Base-by-base conservation (phyloP, 2,797 vertebrate species). In the Bryconaethiops microstoma region DNA sequence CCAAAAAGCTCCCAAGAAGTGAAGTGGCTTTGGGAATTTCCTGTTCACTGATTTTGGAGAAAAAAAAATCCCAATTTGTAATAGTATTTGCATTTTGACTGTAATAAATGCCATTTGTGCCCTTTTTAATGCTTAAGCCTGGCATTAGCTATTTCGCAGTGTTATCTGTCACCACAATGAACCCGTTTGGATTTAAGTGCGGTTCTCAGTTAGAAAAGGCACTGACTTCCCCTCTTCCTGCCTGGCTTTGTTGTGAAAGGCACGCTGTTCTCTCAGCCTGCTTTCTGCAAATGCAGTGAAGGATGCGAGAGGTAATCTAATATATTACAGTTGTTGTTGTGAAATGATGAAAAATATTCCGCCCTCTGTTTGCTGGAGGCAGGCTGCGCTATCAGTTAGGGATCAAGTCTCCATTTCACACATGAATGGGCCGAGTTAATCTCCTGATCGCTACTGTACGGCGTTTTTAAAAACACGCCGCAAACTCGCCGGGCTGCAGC, bases 381-480 rank as follows among this genome's bases (percentile, higher is more conserved):
- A 75, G 78, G 78, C 86, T 86, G 23, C 83, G 79, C 85, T 91
- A 88, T 86, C 92, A 93, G 92, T 76, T 92, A 86, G 92, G 91
- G 94, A 94, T 94, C 93, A 94, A 94, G 91, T 92, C 94, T 92
- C 91, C 90, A 90, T 96, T 96, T 96, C 93, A 95, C 92, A 94
- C 91, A 84, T 90, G 91, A 94, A 91, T 91, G 90, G 91, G 81
- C 92, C 85, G 86, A 91, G 86, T 94, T 95, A 93, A 95, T 96
- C 94, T 95, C 90, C 67, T 78, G 92, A 93, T 93, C 91, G 92
- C 91, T 92, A 89, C 91, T 92, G 93, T 90, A 88, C 89, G 87
- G 86, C 76, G 81, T 68, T 83, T 50, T 89, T 88, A 88, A 89
- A 88, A 87, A 85, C 77, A 83, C n/a, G 52, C 80, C 72, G 76